These are phyloP conservation scores for Agapetus fuscipes DNA, from an alignment of 2,888 invertebrate genomes.

Conservation along the genomic window DNA sequence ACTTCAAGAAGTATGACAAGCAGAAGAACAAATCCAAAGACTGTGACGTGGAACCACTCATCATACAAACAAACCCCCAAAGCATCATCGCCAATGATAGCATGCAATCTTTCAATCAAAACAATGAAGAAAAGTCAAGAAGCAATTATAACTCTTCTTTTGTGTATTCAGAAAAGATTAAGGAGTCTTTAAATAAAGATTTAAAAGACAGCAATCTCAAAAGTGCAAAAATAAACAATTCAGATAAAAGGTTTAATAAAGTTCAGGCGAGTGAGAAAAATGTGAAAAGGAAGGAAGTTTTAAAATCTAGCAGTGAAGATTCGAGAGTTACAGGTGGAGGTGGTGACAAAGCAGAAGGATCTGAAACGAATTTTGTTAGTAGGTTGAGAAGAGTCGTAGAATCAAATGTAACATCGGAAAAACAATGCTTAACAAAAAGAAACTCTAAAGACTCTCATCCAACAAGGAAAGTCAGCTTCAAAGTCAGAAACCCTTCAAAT, in stretches of 20 bases:
- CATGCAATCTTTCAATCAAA: background rate
- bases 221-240: too few relatives aligned
- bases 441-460: constrained; percentile 23
- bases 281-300: constrained; percentile 2
- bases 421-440: background rate
- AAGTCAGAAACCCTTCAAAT: constrained; percentile 44
- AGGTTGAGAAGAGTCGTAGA: too few relatives aligned
- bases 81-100: background rate
- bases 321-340: constrained; percentile 43
- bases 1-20: background rate
- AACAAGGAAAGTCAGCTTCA: constrained; percentile 51
- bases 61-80: background rate
- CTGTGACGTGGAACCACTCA: background rate
- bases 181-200: constrained; percentile 2
- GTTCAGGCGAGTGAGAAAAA: background rate
- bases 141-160: constrained; percentile 11
- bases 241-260: too few relatives aligned
- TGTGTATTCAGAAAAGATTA: constrained; percentile 13
- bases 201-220: background rate
- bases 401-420: background rate
- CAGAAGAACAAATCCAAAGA: background rate
- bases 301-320: constrained; percentile 31
- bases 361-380: background rate
- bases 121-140: background rate
- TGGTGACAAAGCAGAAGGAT: constrained; percentile 1